Evolutionary conservation across 2,113 vertebrate species (phyloP), one percentile per base, ranked within the genome.

Genomic region (Montifringilla adamsi): DNA sequence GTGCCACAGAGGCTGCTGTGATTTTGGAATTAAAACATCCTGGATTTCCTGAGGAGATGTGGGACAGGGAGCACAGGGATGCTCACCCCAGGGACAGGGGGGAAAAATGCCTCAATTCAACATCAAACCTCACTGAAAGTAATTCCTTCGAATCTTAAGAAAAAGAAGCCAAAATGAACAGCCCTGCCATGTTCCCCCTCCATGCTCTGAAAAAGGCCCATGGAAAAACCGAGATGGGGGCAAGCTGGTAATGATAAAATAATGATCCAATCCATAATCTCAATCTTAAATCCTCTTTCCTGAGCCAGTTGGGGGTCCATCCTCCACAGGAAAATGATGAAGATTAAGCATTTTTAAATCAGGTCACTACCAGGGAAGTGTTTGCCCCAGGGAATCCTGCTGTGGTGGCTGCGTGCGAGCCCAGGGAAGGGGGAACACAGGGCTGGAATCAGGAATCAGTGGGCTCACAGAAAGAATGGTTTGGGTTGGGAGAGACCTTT

Each of bases 321-420:
- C 44, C 73, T 62, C 62, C 1, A 9, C 64, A 73, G 81, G 49
- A 53, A 41, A 74, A 74, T 0, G 35, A 70, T 18, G 69, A 75
- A 78, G 92, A 94, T 94, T 79, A 96, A 91, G 43, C 84, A 8
- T 69, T 88, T 90, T 35, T 8, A 76, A 87, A 93, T 53, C 75
- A 87, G 87, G 84, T 81, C 86, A 74, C 7, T 20, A 81, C 75
- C 60, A 68, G 91, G 93, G 76, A 89, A 69, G 73, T 3, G 75
- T 11, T 31, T 35, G 78, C 75, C 68, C 80, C 1, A 0, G 63
- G 9, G 60, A 28, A 12, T 21, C 24, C 85, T 31, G 76, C 18
- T 27, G 7, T 2, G 28, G 60, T 11, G 27, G 87, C 60, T 76
- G 67, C 15, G 49, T 69, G 70, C 8, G 8, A 77, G 67, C 35